Base-by-base conservation (phyloP, 2,113 vertebrate genomes). In the Nothocercus nigrocapillus region DNA sequence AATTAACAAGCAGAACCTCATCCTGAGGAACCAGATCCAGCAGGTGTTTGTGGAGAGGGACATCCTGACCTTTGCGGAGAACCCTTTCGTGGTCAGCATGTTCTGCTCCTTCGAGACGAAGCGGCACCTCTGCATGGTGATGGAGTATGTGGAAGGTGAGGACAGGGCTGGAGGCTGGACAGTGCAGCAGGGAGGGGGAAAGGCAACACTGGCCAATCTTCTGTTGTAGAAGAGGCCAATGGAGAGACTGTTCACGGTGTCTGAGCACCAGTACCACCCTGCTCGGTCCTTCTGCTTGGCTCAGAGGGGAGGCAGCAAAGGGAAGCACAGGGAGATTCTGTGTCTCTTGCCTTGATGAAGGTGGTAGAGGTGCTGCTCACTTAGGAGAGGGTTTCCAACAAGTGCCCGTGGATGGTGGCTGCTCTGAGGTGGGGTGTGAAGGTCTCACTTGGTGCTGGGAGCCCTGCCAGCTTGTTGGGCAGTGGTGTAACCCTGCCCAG, bases 141-240 rank as follows among this genome's bases (percentile, higher is more conserved):
- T 99, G 99, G 99, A 99, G 95, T 99, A 99, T 0, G 99, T 99
- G 92, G 99, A 99, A 99, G 99, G 99, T 99, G 95, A 92, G 93
- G 8, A 36, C 1, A 0, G 44, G 24, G 42, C 44, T 20, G 0
- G 0, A 13, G 56, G 58, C 40, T 72, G 77, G 16, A 58, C 4
- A 8, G 28, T n/a, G 42, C 15, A 44, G 30, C 11, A 9, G 63
- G 21, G 17, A 87, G 32, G 13, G 20, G 30, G 9, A 36, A 36
- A n/a, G 11, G 3, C 53, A 32, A 5, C 28, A 21, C 18, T 12
- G 38, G 24, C 34, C 49, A 27, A 34, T 36, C 47, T 25, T 53
- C 32, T 51, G 53, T 49, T 47, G 13, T 70, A 20, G 32, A 51
- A 19, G 15, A 53, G 11, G 49, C 5, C 22, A 30, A 14, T 38